Evolutionary conservation across 2,888 invertebrate species (phyloP).

Genomic region (Cryptocephalus primarius): DNA sequence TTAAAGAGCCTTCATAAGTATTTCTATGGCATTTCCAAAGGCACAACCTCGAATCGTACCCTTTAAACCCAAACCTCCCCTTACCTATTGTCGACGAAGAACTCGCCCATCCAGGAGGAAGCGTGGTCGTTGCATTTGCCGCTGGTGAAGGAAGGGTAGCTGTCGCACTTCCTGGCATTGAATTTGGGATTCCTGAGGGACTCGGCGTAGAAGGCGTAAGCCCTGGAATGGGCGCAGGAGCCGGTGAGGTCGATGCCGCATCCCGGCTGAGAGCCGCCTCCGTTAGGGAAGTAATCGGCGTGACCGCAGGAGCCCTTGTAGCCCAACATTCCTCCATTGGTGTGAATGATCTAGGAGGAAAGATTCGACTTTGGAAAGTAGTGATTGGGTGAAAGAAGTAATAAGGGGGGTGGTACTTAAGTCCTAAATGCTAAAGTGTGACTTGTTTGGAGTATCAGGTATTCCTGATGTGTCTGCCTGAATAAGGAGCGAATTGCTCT

Average conservation of each 20-base stretch:
- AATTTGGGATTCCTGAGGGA: slow-evolving; percentile 24
- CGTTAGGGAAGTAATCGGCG: slow-evolving; percentile 30
- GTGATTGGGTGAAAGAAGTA: too few relatives aligned
- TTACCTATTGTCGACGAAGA: slow-evolving; percentile 8
- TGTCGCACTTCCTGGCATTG: slow-evolving; percentile 9
- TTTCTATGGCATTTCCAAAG: too few relatives aligned
- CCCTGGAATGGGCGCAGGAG: slow-evolving; percentile 35
- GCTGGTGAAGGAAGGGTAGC: slow-evolving; percentile 7
- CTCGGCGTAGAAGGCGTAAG: slow-evolving; percentile 37
- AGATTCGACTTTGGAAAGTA: neutral
- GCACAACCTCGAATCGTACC: too few relatives aligned
- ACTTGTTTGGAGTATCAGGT: too few relatives aligned
- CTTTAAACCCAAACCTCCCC: too few relatives aligned
- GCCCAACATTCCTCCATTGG: slow-evolving; percentile 16
- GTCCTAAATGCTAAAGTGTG: too few relatives aligned
- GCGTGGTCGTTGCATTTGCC: slow-evolving; percentile 8
- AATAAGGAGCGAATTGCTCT: too few relatives aligned
- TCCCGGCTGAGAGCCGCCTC: slow-evolving; percentile 26
- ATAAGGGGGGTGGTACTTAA: too few relatives aligned
- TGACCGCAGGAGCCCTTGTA: slow-evolving; percentile 21
- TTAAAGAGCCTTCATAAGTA: too few relatives aligned
- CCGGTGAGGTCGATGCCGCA: slow-evolving; percentile 21
- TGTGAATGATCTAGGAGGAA: slow-evolving; percentile 21
- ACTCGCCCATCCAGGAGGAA: slow-evolving; percentile 13
- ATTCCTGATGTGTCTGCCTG: too few relatives aligned